Percentiles rank a stretch among this genome's conserved stretches.
Evolutionary conservation across 1,140 invertebrate genomes (phyloP).

Genomic region (Mizuhopecten yessoensis): DNA sequence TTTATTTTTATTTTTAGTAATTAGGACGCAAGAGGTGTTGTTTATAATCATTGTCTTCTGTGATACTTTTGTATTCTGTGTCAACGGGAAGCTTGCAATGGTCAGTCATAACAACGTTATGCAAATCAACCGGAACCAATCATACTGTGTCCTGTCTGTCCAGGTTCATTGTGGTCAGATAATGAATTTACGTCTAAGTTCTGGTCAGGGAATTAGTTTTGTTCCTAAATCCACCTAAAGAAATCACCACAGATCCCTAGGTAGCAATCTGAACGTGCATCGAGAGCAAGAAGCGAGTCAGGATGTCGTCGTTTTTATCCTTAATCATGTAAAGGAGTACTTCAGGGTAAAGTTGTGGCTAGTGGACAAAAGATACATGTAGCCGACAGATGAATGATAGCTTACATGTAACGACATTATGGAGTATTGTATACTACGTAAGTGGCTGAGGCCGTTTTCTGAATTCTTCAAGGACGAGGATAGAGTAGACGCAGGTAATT

Average conservation of each 20-base stretch:
- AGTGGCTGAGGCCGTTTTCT: neutral
- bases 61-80: neutral
- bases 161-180: neutral
- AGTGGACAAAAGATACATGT: neutral
- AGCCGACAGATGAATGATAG: neutral
- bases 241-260: neutral
- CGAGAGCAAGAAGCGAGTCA: neutral
- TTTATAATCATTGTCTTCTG: too few species aligned
- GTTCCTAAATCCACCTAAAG: neutral
- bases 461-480: neutral
- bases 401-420: neutral
- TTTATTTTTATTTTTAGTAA: too few species aligned
- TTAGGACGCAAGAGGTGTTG: too few species aligned
- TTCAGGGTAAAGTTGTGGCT: neutral
- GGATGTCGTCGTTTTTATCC: neutral
- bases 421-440: neutral
- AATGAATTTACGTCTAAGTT: conserved; percentile 7
- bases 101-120: neutral
- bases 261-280: conserved; percentile 4
- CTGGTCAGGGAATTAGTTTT: conserved; percentile 14
- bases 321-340: neutral
- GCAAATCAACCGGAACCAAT: neutral
- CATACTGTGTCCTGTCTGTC: neutral
- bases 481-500: neutral
- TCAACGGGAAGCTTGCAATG: neutral